Evolutionary conservation across 2,797 vertebrate species (phyloP).

Genomic region (Sebastes hopkinsi): DNA sequence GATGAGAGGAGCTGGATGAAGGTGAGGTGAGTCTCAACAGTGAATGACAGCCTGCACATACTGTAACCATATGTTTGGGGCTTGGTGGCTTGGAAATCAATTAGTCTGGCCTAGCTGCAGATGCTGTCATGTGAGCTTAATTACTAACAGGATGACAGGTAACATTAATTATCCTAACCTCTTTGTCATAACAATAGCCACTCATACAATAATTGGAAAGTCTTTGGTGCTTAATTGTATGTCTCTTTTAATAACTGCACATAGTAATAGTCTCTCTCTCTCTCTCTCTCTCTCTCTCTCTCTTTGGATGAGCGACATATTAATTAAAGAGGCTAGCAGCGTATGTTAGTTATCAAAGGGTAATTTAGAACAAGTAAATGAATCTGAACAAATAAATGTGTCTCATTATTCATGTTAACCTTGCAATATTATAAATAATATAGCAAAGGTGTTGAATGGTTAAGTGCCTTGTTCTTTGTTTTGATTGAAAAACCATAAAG

Average conservation of each 20-base stretch:
- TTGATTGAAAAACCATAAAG: neutral
- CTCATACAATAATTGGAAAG: slow-evolving; percentile 68
- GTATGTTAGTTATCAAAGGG: slow-evolving; percentile 45
- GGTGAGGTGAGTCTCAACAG: slow-evolving; percentile 1
- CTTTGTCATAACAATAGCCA: slow-evolving; percentile 66
- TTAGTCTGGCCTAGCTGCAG: slow-evolving; percentile 61
- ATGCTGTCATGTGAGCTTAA: slow-evolving; percentile 65
- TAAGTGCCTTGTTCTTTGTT: no score
- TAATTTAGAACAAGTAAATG: slow-evolving; percentile 51
- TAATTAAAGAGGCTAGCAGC: slow-evolving; percentile 52
- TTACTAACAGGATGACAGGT: slow-evolving; percentile 67
- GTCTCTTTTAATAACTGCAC: slow-evolving; percentile 64
- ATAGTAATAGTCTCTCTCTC: slow-evolving; percentile 30
- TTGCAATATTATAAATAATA: neutral
- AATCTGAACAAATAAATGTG: slow-evolving; percentile 45
- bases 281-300: neutral
- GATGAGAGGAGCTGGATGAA: neutral
- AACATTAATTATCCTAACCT: slow-evolving; percentile 72
- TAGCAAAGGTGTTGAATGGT: neutral
- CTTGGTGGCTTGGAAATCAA: slow-evolving; percentile 59
- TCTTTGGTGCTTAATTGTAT: slow-evolving; percentile 59
- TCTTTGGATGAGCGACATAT: slow-evolving; percentile 20
- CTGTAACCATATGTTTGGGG: slow-evolving; percentile 52
- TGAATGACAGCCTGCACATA: slow-evolving; percentile 39
- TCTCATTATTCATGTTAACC: slow-evolving; percentile 40